These are phyloP conservation scores for Zaprionus lineosus DNA, from an alignment of 2,888 invertebrate genomes.

Conservation along the genomic window DNA sequence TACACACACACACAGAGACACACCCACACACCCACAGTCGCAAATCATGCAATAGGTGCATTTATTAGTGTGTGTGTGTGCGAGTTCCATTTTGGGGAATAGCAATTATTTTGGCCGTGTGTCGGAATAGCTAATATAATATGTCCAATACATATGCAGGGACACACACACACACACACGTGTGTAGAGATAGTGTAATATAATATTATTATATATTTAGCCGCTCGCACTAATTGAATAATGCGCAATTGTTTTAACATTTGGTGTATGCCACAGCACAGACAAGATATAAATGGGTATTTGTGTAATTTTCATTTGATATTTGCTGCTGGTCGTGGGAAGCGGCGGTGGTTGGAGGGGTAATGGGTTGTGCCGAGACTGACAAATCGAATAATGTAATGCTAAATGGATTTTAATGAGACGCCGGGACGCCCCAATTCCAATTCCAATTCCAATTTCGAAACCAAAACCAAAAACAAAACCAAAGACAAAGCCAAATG, in stretches of 20 bases:
- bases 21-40: not conserved
- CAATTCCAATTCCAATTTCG: too few species aligned
- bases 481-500: constrained; percentile 41
- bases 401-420: constrained; percentile 50
- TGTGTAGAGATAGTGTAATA: not conserved
- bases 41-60: not conserved
- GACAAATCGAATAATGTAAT: constrained; percentile 22
- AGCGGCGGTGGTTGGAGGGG: not conserved
- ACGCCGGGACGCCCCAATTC: too few species aligned
- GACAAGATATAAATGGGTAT: constrained; percentile 38
- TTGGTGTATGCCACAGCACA: constrained; percentile 35
- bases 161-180: not conserved
- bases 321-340: not conserved
- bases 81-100: constrained; percentile 23
- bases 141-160: constrained; percentile 19
- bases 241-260: constrained; percentile 68
- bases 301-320: constrained; percentile 44
- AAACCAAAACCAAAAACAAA: too few species aligned
- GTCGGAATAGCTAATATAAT: constrained; percentile 28
- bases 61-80: constrained; percentile 11
- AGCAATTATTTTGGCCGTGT: constrained; percentile 47
- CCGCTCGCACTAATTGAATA: constrained; percentile 56
- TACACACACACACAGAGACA: constrained; percentile 2
- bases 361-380: not conserved
- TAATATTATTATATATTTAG: constrained; percentile 42